Evolutionary conservation across 2,113 vertebrate species (phyloP).

Genomic region (Addax nasomaculatus): DNA sequence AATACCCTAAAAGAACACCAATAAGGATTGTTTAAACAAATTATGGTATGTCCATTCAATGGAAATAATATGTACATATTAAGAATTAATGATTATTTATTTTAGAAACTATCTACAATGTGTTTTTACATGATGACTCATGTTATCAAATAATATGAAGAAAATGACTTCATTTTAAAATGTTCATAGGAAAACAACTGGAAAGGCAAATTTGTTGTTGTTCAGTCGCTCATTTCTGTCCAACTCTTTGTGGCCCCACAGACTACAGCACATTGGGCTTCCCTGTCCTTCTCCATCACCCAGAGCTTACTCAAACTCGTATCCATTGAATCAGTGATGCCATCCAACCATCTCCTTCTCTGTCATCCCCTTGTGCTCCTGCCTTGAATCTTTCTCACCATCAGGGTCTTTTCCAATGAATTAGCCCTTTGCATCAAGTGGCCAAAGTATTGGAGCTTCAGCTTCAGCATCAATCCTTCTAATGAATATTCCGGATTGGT

Average conservation of each 20-base stretch:
- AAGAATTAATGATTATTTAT: not conserved
- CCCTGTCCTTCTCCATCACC: not conserved
- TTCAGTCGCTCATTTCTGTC: not conserved
- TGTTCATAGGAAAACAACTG: not conserved
- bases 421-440: not conserved
- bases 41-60: not conserved
- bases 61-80: not conserved
- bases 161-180: not conserved
- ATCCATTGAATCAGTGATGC: not conserved
- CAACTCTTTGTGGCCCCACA: not conserved
- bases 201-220: not conserved
- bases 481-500: not conserved
- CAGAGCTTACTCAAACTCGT: not conserved
- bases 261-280: not conserved
- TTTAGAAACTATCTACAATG: not conserved
- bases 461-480: not conserved
- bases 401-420: not conserved
- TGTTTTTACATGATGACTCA: not conserved
- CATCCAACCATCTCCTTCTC: not conserved
- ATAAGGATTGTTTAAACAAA: not conserved
- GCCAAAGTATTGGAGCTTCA: not conserved
- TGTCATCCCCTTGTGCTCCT: not conserved
- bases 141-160: not conserved
- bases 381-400: not conserved
- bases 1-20: not conserved